Base-by-base conservation (phyloP, 2,797 vertebrate species). In the Pangasius macronema region DNA sequence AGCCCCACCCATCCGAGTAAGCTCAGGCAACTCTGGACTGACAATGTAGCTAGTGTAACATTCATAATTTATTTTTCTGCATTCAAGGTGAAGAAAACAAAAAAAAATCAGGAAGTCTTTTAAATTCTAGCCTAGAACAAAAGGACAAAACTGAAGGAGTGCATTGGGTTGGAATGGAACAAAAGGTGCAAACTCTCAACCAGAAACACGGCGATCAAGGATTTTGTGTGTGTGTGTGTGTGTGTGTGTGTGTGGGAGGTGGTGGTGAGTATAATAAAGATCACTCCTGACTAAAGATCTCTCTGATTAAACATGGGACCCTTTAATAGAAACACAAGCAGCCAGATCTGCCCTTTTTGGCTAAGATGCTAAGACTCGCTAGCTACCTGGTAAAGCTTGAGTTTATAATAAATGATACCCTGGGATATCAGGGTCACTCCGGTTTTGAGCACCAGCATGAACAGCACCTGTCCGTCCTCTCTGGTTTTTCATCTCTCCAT, bases 1-100 rank as follows among this genome's bases (percentile, higher is more conserved):
- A 72, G 42, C 75, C 83, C 88, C 84, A 75, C 89, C 87, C 91
- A 89, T 79, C 83, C 88, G 90, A 77, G 87, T 97, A 93, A 96
- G 95, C 96, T 97, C 96, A 98, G 96, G 97, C 98, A 99, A 96
- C 96, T 97, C 96, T 97, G 97, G 96, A 97, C 97, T 97, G 96
- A 96, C 91, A 89, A 90, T 97, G 97, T 97, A 97, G 96, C 97
- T 97, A 96, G 95, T 97, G 95, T 97, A 97, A 97, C 95, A 95
- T 95, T 97, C 96, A 97, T 98, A 93, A 96, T 97, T 98, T 98
- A 98, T 99, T 98, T 98, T 99, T 96, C 87, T 86, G 85, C 84
- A 51, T 88, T 97, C 96, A 94, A 94, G 95, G 95, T 95, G 96
- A 83, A 53, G 82, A 46, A 61, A 81, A 82, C 96, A 96, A 96